Percentiles rank a stretch among this genome's conserved stretches.
Conservation (phyloP, 2,797 vertebrate genomes). For the Acanthurus tractus region DNA sequence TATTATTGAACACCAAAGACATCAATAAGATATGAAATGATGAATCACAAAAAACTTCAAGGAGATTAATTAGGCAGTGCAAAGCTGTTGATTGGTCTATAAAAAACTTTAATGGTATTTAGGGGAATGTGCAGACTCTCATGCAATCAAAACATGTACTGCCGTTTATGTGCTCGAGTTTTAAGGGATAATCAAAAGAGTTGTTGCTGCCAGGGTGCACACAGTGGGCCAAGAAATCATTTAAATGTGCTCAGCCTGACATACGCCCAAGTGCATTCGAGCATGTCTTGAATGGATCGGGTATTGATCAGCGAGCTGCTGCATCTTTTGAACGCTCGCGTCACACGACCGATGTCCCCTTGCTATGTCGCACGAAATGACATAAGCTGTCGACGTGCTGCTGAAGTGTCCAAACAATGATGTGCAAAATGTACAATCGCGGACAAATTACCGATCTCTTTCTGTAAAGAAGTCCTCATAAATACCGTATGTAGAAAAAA, state of each 20-base stretch:
- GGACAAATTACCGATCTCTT: constrained; percentile 3
- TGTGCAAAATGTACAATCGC: constrained; percentile 11
- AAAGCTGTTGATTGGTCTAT: constrained; percentile 68
- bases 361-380: constrained; percentile 7
- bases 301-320: constrained; percentile 52
- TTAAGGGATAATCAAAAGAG: constrained; percentile 76
- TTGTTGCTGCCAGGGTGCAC: constrained; percentile 26
- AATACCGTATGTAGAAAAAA: no score
- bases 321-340: constrained; percentile 42
- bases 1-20: constrained; percentile 67
- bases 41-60: constrained; percentile 69
- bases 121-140: constrained; percentile 61
- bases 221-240: constrained; percentile 55
- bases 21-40: constrained; percentile 67
- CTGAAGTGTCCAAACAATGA: not conserved
- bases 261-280: constrained; percentile 13
- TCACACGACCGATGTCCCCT: constrained; percentile 23
- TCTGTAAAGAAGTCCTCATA: no score
- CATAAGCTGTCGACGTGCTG: constrained; percentile 8
- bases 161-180: constrained; percentile 73
- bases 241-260: constrained; percentile 59
- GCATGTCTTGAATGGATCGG: constrained; percentile 31
- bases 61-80: constrained; percentile 73
- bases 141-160: constrained; percentile 74
- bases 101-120: constrained; percentile 67